Evolutionary conservation across 2,888 invertebrate genomes (phyloP), one percentile per base, ranked within the genome.

Genomic region (Eupelmus urozonus): DNA sequence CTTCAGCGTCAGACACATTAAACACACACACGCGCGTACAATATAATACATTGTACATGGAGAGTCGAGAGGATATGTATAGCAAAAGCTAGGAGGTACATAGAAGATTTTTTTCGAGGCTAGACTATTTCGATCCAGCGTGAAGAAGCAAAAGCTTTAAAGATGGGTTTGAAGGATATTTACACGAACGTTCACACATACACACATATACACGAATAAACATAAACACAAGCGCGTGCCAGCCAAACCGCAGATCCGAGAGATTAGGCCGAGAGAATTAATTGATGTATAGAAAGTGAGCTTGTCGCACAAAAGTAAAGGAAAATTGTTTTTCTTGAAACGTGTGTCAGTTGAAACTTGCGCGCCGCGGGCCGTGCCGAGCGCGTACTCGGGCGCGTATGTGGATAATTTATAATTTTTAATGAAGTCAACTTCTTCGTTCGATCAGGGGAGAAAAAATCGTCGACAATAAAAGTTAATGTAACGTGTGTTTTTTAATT

Each of bases 401-500:
- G 11, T 23, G 55, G 29, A 60, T 71, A 49, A 63, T n/a, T 62
- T 65, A 62, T 76, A 42, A 66, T 81, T 75, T n/a, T 80, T 49
- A 7, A 25, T 63, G 62, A 49, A 57, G 25, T n/a, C 53, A 65
- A 45, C n/a, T 70, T 76, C 45, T 79, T 79, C 45, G 57, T 53
- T 71, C 59, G 65, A 75, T 71, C 53, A 45, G 11, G 40, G 45
- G 59, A 63, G 53, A 69, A 34, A 65, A 80, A 80, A 79, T 66
- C 40, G 63, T 82, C 76, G 83, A 82, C 82, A 82, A 83, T 82
- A 82, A 83, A 78, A 80, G 20, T 60, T 71, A 59, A 57, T 80
- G 62, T 45, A n/a, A n/a, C n/a, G 75, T 75, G 77, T 74, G 45
- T 25, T 63, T 67, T 74, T 73, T 11, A 34, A 53, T 20, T 53